phyloP scores from a whole-genome alignment of 1,140 invertebrate species.

The Macrosteles quadrilineatus region DNA sequence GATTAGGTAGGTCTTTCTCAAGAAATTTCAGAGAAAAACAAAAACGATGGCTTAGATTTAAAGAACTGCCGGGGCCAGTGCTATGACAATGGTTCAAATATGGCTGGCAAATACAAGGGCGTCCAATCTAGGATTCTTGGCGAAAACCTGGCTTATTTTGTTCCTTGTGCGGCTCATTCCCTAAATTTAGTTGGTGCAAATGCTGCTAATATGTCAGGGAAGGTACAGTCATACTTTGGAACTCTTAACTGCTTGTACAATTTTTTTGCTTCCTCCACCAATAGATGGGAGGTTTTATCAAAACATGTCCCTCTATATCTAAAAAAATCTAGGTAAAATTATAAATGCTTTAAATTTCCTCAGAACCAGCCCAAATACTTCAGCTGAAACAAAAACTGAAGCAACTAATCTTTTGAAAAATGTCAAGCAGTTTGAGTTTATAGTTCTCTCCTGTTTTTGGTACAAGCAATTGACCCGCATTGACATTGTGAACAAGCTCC shows the following conservation, averaged over 20 bases:
- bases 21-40: slow-evolving; percentile 35
- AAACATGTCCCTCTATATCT: slow-evolving; percentile 1
- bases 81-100: slow-evolving; percentile 45
- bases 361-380: background rate
- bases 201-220: background rate
- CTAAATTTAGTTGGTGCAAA: slow-evolving; percentile 37
- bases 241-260: background rate
- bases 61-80: slow-evolving; percentile 42
- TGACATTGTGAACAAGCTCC: background rate
- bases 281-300: slow-evolving; percentile 12
- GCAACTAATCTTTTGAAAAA: background rate
- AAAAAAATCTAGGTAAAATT: slow-evolving; percentile 6
- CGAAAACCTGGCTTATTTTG: slow-evolving; percentile 28
- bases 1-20: slow-evolving; percentile 30
- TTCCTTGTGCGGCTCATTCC: slow-evolving; percentile 35
- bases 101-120: slow-evolving; percentile 44
- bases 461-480: background rate
- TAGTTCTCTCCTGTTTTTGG: background rate
- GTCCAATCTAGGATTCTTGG: slow-evolving; percentile 40
- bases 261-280: background rate
- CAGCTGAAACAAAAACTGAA: background rate
- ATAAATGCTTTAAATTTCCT: background rate
- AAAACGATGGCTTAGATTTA: slow-evolving; percentile 33
- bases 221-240: slow-evolving; percentile 7
- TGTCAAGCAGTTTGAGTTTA: slow-evolving; percentile 3